Base-by-base conservation (phyloP, 2,888 invertebrate species). In the Leucozona laternaria region DNA sequence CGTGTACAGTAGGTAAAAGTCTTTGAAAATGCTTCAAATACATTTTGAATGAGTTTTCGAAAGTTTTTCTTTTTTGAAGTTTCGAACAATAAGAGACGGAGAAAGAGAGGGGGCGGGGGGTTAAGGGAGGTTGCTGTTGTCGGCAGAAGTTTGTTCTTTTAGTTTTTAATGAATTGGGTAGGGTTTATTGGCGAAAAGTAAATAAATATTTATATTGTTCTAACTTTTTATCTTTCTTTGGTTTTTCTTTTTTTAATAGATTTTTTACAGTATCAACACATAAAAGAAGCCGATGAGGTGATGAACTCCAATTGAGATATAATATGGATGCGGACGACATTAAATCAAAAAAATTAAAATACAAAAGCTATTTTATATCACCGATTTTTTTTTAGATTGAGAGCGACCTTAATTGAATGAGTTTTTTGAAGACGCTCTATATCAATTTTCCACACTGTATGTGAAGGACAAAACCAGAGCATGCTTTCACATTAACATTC, bases 1-100 rank as follows among this genome's bases (percentile, higher is more conserved):
- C 15, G 53, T 48, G 53, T 68, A 45, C 15, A 25, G 43, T 20
- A 20, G 53, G 68, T 68, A 68, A 37, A 25, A 66, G 43, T 75
- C 68, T 34, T 43, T 53, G 34, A 80, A 70, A 55, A 45, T 15
- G 60, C 66, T 79, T 73, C 43, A 75, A 75, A 68, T 58, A 58
- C 66, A 66, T 68, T 73, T 79, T 53, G 37, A 66, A 68, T 68
- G 50, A 75, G 68, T 58, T 68, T 64, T 53, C 11, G 57, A 73
- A 64, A 40, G 34, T 66, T 68, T 57, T 55, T 55, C 10, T 28
- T 64, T 68, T 25, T 68, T 25, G 25, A 53, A 53, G 48, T 66
- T 66, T 66, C 17, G 25, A 13, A 57, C 7, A 79, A 57, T 64
- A 28, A n/a, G 2, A 11, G 37, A n/a, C 10, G 34, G 13, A 13